phyloP scores from a whole-genome alignment of 2,888 invertebrate genomes.

The Parnassius apollo region DNA sequence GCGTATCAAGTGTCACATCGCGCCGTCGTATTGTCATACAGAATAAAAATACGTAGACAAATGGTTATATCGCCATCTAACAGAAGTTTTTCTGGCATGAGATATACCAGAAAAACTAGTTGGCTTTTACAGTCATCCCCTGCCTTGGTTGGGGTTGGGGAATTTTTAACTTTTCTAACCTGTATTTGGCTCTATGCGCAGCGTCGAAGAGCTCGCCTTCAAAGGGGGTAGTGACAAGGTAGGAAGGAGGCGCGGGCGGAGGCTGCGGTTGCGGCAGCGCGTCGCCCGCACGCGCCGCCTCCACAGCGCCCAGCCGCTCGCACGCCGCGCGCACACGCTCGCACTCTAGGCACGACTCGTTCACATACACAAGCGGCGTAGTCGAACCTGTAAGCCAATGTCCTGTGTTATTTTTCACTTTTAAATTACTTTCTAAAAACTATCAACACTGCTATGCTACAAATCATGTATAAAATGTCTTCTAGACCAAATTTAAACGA shows the following conservation, averaged over 20 bases:
- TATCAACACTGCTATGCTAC: no score
- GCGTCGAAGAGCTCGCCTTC: conserved; percentile 86
- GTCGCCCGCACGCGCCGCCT: conserved; percentile 63
- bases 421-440: no score
- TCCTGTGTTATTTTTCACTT: background rate
- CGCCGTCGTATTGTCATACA: no score
- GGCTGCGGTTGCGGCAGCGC: conserved; percentile 61
- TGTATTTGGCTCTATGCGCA: conserved; percentile 81
- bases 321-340: conserved; percentile 74
- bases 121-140: no score
- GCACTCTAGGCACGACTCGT: conserved; percentile 73
- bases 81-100: no score
- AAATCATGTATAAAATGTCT: no score
- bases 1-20: no score
- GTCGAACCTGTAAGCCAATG: conserved; percentile 56
- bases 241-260: conserved; percentile 61
- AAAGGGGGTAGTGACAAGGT: conserved; percentile 86
- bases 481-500: no score
- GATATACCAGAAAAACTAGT: no score
- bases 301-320: conserved; percentile 71
- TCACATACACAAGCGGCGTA: conserved; percentile 69
- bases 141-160: no score
- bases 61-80: no score
- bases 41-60: no score
- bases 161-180: conserved; percentile 42